phyloP scores from a whole-genome alignment of 2,797 vertebrate species.

The Thalassophryne amazonica region DNA sequence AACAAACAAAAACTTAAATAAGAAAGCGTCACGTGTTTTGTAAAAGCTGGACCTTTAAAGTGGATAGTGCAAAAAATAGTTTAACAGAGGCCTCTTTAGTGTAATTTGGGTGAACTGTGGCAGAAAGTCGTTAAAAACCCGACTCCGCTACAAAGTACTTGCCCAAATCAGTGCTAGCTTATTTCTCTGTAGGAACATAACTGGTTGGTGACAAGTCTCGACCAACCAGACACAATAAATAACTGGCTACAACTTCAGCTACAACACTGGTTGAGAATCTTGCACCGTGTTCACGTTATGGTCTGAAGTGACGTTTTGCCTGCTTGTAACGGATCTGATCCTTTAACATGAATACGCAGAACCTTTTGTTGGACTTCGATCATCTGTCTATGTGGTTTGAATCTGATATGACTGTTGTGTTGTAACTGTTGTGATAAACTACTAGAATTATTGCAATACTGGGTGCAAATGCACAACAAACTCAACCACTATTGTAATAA shows the following conservation, averaged over 20 bases:
- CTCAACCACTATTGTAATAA: too few species aligned
- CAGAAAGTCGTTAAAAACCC: constrained; percentile 3
- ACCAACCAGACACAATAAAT: constrained; percentile 33
- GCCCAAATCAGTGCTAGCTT: constrained; percentile 41
- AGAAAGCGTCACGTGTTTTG: constrained; percentile 22
- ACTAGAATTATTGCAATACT: too few species aligned
- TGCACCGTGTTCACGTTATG: too few species aligned
- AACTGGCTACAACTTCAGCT: constrained; percentile 11
- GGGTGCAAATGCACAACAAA: too few species aligned
- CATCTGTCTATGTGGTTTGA: too few species aligned
- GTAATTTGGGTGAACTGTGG: constrained; percentile 12
- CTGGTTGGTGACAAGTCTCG: constrained; percentile 10
- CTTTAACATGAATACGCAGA: too few species aligned
- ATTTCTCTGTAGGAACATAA: constrained; percentile 31
- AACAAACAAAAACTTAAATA: too few species aligned
- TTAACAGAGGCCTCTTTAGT: constrained; percentile 42
- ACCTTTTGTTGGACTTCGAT: too few species aligned
- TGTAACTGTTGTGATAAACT: too few species aligned
- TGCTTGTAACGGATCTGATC: too few species aligned
- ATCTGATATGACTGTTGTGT: too few species aligned
- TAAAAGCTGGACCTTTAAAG: constrained; percentile 60
- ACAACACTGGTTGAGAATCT: neutral
- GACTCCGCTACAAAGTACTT: constrained; percentile 22
- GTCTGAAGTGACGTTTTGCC: too few species aligned
- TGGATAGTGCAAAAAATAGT: constrained; percentile 67